Conservation (phyloP, 2,113 vertebrate species). For the Ailurus styani region DNA sequence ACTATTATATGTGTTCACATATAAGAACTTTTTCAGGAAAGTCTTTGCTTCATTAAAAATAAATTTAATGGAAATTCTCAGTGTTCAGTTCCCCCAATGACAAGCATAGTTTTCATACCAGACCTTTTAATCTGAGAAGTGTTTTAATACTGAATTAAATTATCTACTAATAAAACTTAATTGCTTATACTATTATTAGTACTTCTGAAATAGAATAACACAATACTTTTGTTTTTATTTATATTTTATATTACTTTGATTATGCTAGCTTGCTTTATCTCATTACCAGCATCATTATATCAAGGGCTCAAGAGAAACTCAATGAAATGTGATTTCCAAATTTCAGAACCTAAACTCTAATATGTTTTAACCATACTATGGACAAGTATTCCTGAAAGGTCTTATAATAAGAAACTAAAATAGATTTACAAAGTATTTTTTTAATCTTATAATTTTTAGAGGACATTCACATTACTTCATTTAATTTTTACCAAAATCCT, state of each 20-base stretch:
- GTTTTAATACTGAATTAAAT: neutral
- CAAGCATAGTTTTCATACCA: neutral
- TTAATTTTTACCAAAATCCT: neutral
- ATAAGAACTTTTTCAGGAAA: neutral
- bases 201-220: neutral
- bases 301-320: neutral
- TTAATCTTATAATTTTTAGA: neutral
- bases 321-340: neutral
- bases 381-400: neutral
- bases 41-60: neutral
- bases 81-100: neutral
- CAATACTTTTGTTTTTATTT: neutral
- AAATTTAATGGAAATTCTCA: neutral
- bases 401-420: neutral
- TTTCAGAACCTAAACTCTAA: neutral
- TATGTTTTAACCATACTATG: neutral
- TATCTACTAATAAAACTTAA: neutral
- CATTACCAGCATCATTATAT: neutral
- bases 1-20: neutral
- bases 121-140: neutral
- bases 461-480: neutral
- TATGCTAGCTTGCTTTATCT: neutral
- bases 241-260: neutral
- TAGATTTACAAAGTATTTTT: neutral
- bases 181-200: neutral